Base-by-base conservation (phyloP, 2,113 vertebrate genomes). In the Lates calcarifer region DNA sequence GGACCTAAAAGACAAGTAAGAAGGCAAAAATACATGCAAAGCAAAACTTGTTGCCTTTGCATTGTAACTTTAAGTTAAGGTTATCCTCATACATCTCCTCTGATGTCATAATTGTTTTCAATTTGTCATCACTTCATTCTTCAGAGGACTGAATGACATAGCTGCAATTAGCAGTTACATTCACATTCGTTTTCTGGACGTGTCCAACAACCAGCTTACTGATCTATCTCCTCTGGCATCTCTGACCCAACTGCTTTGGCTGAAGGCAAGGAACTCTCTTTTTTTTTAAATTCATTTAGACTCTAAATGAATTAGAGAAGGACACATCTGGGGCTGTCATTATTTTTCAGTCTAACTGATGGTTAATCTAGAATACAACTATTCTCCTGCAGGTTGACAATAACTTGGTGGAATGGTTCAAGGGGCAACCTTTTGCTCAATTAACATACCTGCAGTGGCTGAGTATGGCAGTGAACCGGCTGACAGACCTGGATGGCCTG, bases 121-220 rank as follows among this genome's bases (percentile, higher is more conserved):
- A 5, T 66, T 45, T 45, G 1, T 61, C 6, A 29, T 28, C 29
- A 14, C 55, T 71, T 14, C 29, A 24, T 28, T 51, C 31, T 17
- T 53, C 77, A 99, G 98, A 79, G 74, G 87, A 35, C 91, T 99
- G 87, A 96, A 91, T 66, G 96, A 98, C 71, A 95, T 99, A 68
- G 43, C 77, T 53, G 77, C 96, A 58, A 90, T 99, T 0, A 62
- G 92, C 75, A 83, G 74, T 79, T 99, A 94, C 83, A 85, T 96
- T 90, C 97, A 99, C 80, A 91, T 99, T 74, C 96, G 96, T 12
- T 99, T 97, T 4, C 94, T 99, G 93, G 97, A 99, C 83, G 14
- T 99, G 68, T 97, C 98, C 39, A 95, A 94, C 74, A 99, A 99
- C 89, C 91, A 93, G 57, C 84, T 99, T 14, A 87, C 78, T 8